These are phyloP conservation scores for Tribolium madens DNA, from an alignment of 1,140 invertebrate genomes.

Conservation along the genomic window DNA sequence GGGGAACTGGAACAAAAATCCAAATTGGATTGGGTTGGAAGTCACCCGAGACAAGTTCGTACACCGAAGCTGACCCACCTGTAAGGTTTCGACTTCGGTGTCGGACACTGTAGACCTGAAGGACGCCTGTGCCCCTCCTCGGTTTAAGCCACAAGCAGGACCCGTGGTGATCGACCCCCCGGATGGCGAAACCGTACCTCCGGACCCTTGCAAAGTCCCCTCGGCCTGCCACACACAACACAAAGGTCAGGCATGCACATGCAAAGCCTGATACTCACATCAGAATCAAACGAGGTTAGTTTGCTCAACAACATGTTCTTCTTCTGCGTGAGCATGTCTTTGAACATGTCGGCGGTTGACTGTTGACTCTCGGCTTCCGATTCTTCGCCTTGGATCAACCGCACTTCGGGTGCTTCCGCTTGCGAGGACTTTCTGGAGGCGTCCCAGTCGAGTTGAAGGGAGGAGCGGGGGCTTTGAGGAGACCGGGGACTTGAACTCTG, in stretches of 20 bases:
- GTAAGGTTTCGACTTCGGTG: slow-evolving; percentile 90
- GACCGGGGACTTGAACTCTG: slow-evolving; percentile 70
- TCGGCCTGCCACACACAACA: slow-evolving; percentile 64
- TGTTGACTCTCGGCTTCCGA: slow-evolving; percentile 72
- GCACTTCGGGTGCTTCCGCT: slow-evolving; percentile 68
- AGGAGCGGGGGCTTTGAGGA: slow-evolving; percentile 72
- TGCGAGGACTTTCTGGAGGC: slow-evolving; percentile 69
- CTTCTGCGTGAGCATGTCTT: slow-evolving; percentile 90
- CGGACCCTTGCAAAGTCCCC: slow-evolving; percentile 75
- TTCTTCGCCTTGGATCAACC: slow-evolving; percentile 62
- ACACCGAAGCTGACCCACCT: slow-evolving; percentile 75
- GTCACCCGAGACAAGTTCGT: too few species aligned
- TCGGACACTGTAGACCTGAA: slow-evolving; percentile 92
- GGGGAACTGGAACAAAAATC: slow-evolving; percentile 69
- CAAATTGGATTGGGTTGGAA: too few species aligned
- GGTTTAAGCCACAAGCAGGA: slow-evolving; percentile 72
- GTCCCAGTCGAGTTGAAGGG: slow-evolving; percentile 68
- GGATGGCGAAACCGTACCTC: slow-evolving; percentile 68
- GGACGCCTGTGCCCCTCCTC: slow-evolving; percentile 72
- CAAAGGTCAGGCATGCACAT: slow-evolving; percentile 57
- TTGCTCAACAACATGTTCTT: slow-evolving; percentile 87
- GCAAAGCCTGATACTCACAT: slow-evolving; percentile 73
- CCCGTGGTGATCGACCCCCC: slow-evolving; percentile 86
- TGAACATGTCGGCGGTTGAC: slow-evolving; percentile 86
- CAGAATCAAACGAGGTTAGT: slow-evolving; percentile 89